Evolutionary conservation across 2,797 vertebrate species (phyloP).

Genomic region (Danio tinwini): DNA sequence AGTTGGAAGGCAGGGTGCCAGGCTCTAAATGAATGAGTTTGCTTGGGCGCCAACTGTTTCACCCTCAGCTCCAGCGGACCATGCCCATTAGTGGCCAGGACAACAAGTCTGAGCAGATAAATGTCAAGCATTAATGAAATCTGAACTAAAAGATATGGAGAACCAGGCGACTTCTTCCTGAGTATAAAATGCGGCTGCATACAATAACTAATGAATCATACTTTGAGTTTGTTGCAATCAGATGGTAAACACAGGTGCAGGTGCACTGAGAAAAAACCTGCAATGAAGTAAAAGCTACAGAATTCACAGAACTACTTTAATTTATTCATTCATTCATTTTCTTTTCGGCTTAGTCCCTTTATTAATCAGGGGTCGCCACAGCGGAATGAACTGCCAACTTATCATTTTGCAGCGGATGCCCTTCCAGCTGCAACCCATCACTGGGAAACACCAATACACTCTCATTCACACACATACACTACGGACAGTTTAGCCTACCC

Average conservation of each 20-base stretch:
- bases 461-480: too few relatives aligned
- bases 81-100: conserved; percentile 39
- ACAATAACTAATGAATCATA: neutral
- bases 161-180: conserved; percentile 26
- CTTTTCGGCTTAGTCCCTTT: too few relatives aligned
- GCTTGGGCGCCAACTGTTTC: conserved; percentile 55
- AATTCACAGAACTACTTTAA: too few relatives aligned
- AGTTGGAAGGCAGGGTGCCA: conserved; percentile 47
- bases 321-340: too few relatives aligned
- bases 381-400: too few relatives aligned
- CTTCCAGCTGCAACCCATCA: too few relatives aligned
- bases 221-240: neutral
- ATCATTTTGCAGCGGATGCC: too few relatives aligned
- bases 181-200: neutral
- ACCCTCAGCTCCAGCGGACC: conserved; percentile 23
- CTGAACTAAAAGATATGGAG: conserved; percentile 18
- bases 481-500: too few relatives aligned
- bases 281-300: too few relatives aligned
- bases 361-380: too few relatives aligned
- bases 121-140: conserved; percentile 44
- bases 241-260: conserved; percentile 11
- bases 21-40: conserved; percentile 61
- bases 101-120: conserved; percentile 29
- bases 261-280: neutral
- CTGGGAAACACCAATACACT: too few relatives aligned